Base-by-base conservation (phyloP, 1,140 invertebrate species). In the Lycorma delicatula region DNA sequence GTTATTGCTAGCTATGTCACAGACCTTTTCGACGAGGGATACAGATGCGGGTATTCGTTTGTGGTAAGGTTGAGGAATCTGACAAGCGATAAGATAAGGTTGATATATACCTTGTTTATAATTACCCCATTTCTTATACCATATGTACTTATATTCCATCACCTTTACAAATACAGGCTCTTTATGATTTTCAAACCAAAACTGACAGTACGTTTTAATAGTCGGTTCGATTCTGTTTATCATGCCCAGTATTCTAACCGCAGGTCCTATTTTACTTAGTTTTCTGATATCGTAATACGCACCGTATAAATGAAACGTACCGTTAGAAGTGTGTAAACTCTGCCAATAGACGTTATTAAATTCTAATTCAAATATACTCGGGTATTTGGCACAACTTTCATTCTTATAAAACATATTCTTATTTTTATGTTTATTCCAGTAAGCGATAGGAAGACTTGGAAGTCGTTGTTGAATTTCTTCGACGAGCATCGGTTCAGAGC, bases 321-420 rank as follows among this genome's bases (percentile, higher is more conserved):
- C 90, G 63, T 93, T 89, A 26, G 78, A 80, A 1, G 87, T 84
- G 58, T 79, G 78, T 63, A 93, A 63, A 11, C 82, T 87, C 70
- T 95, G 90, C 90, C 90, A 93, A 70, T 92, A 93, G 6, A 89
- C 81, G 68, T 95, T 94, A 71, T 92, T 93, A 75, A 91, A 94
- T 69, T 93, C 85, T 51, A 95, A 74, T 61, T 93, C 89, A 68
- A 86, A 91, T 47, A 93, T 82, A 46, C 81, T 89, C 0, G 92
- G 91, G 67, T 89, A 93, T 60, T 77, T 76, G 55, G 85, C 85
- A 71, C 87, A 92, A 50, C 81, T 83, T 54, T 82, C 82, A 66
- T 86, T 86, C 55, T 84, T 83, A 59, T 81, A 83, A 67, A 79
- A 85, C 58, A 84, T 82, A 3, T 70, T 71, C 62, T 85, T 79